Base-by-base conservation (phyloP, 2,797 vertebrate genomes). In the Smutsia gigantea region DNA sequence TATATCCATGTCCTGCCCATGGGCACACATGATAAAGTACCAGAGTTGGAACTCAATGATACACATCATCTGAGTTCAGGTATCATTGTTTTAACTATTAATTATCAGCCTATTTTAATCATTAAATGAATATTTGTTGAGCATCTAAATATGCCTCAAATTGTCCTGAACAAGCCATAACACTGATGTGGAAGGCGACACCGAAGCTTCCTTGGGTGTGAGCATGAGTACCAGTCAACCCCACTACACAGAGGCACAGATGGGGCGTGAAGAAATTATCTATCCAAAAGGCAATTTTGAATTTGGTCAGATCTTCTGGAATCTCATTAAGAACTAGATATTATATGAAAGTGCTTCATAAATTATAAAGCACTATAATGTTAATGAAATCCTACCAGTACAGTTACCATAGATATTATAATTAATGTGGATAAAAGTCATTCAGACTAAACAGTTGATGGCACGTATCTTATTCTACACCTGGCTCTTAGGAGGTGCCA, bases 11-110 rank as follows among this genome's bases (percentile, higher is more conserved):
- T 75, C 83, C 55, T 42, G 46, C 39, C 31, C 18, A 2, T 34
- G 51, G 1, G 12, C 27, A 37, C 27, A 37, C 2, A 0, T 6
- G 34, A 37, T 13, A 37, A 69, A 23, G 13, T 3, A 2, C 49
- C 18, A 1, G 37, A 19, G 10, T 2, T 42, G 2, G 42, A 69
- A 63, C 63, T 42, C 74, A 59, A 84, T 19, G 34, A 19, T 8
- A 23, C 19, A 6, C 19, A 6, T 29, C 64, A 78, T 75, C 49
- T 53, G 46, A 77, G 14, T 64, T 34, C 92, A 82, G 13, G 19
- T 11, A 7, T 14, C 53, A 25, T 34, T 77, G 46, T 46, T 46
- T 46, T 46, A 46, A 46, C 46, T 46, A 46, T 46, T 46, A 46
- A 46, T 11, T 46, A 46, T 63, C 82, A 59, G 25, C 31, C 10